Evolutionary conservation across 1,140 invertebrate genomes (phyloP).

Genomic region (Drosophila micromelanica): DNA sequence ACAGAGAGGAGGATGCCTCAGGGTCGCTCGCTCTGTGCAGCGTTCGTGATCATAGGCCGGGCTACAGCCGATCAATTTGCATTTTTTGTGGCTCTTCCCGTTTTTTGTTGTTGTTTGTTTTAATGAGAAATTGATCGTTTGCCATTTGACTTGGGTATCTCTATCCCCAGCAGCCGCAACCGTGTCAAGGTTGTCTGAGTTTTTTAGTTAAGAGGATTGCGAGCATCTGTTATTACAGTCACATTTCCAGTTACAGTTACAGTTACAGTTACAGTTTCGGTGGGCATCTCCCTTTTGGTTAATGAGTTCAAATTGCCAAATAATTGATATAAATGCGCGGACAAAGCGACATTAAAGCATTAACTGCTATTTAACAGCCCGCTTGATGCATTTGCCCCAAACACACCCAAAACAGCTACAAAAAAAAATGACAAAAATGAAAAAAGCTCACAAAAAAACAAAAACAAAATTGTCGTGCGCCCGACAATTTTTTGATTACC

Average conservation of each 20-base stretch:
- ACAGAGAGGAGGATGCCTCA: not conserved
- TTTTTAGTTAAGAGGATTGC: slow-evolving; percentile 65
- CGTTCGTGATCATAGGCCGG: slow-evolving; percentile 26
- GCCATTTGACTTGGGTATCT: slow-evolving; percentile 34
- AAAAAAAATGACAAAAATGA: not conserved
- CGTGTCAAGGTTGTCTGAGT: slow-evolving; percentile 59
- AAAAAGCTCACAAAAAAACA: slow-evolving; percentile 15
- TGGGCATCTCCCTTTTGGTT: slow-evolving; percentile 35
- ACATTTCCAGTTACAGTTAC: slow-evolving; percentile 14
- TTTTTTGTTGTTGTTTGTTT: slow-evolving; percentile 12
- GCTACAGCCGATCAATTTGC: slow-evolving; percentile 12
- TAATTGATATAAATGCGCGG: slow-evolving; percentile 71
- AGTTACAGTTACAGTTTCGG: slow-evolving; percentile 5
- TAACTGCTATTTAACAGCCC: slow-evolving; percentile 39
- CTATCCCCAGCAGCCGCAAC: slow-evolving; percentile 12
- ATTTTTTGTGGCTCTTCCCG: slow-evolving; percentile 15
- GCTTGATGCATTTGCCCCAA: slow-evolving; percentile 47
- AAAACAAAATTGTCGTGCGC: slow-evolving; percentile 43
- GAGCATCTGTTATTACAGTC: slow-evolving; percentile 24
- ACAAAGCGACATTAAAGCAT: slow-evolving; percentile 35
- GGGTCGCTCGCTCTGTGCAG: slow-evolving; percentile 1
- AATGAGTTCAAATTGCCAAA: slow-evolving; percentile 71
- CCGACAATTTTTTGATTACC: slow-evolving; percentile 54
- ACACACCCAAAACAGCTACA: not conserved
- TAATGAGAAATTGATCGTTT: slow-evolving; percentile 46